Conservation (phyloP, 1,140 invertebrate genomes). For the Bombus pyrosoma region DNA sequence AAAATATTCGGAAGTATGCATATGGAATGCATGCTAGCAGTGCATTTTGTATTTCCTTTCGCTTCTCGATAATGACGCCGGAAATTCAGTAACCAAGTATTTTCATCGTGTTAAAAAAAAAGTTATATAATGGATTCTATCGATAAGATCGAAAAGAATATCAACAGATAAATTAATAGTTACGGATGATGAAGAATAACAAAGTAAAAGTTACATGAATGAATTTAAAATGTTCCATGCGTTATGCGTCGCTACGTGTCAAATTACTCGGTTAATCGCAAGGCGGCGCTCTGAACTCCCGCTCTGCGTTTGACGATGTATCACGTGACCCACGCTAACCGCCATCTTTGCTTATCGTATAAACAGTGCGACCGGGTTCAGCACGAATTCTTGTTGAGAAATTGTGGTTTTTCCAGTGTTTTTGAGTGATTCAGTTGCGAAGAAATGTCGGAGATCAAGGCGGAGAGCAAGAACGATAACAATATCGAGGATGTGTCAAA, state of each 20-base stretch:
- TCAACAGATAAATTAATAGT: neutral
- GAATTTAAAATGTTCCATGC: slow-evolving; percentile 34
- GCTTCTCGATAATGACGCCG: neutral
- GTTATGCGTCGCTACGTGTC: slow-evolving; percentile 68
- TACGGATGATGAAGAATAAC: neutral
- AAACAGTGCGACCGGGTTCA: slow-evolving; percentile 81
- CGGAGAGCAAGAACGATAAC: slow-evolving; percentile 82
- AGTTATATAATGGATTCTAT: too few species aligned
- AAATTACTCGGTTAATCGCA: slow-evolving; percentile 53
- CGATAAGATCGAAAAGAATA: neutral
- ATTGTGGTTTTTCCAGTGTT: slow-evolving; percentile 78
- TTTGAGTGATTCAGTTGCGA: slow-evolving; percentile 75
- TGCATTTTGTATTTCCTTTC: slow-evolving; percentile 6
- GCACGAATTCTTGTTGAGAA: slow-evolving; percentile 73
- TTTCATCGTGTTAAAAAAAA: neutral
- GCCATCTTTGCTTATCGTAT: slow-evolving; percentile 83
- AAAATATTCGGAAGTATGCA: neutral
- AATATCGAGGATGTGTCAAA: slow-evolving; percentile 80
- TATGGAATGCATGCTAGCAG: neutral
- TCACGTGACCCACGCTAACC: slow-evolving; percentile 84
- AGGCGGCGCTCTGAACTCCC: slow-evolving; percentile 70
- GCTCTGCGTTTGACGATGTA: slow-evolving; percentile 74
- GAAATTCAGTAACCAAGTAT: neutral
- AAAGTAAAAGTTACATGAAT: slow-evolving; percentile 11
- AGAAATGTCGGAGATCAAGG: slow-evolving; percentile 82